These are phyloP conservation scores for Agrenia bidenticulata DNA, from an alignment of 2,888 invertebrate genomes.

Conservation along the genomic window DNA sequence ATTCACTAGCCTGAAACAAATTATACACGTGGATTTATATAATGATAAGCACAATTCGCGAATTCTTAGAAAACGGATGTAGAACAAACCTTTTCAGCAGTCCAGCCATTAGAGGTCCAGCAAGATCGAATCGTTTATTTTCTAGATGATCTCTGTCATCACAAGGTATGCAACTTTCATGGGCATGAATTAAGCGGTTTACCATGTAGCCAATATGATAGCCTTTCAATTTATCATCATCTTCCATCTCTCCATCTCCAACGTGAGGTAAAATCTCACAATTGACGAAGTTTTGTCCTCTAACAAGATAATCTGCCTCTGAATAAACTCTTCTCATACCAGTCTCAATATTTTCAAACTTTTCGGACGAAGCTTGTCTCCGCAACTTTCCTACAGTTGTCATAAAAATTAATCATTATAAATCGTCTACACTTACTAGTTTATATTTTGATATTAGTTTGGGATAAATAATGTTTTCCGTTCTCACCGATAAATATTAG, in stretches of 20 bases:
- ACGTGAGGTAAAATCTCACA: conserved; percentile 66
- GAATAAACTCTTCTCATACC: conserved; percentile 65
- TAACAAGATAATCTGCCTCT: conserved; percentile 56
- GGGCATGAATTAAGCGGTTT: conserved; percentile 62
- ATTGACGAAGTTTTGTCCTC: conserved; percentile 57
- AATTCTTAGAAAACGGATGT: neutral
- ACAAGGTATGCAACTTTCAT: conserved; percentile 60
- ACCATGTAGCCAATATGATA: conserved; percentile 65
- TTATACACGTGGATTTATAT: conserved; percentile 20
- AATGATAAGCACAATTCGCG: neutral
- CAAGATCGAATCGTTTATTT: conserved; percentile 64
- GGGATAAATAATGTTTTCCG: neutral
- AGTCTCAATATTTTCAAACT: conserved; percentile 59
- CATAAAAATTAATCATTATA: neutral
- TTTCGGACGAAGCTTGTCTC: neutral
- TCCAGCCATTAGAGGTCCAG: conserved; percentile 63
- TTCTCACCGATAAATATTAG: conserved; percentile 56
- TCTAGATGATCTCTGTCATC: conserved; percentile 67
- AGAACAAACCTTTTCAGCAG: conserved; percentile 60
- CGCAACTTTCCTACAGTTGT: neutral
- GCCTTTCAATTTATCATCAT: conserved; percentile 65
- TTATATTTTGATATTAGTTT: too few species aligned
- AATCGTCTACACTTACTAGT: too few species aligned
- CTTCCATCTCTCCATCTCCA: conserved; percentile 60
- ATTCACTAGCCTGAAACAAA: conserved; percentile 58